These are phyloP conservation scores for Sarcophilus harrisii DNA, from an alignment of 2,797 vertebrate species.

Conservation along the genomic window DNA sequence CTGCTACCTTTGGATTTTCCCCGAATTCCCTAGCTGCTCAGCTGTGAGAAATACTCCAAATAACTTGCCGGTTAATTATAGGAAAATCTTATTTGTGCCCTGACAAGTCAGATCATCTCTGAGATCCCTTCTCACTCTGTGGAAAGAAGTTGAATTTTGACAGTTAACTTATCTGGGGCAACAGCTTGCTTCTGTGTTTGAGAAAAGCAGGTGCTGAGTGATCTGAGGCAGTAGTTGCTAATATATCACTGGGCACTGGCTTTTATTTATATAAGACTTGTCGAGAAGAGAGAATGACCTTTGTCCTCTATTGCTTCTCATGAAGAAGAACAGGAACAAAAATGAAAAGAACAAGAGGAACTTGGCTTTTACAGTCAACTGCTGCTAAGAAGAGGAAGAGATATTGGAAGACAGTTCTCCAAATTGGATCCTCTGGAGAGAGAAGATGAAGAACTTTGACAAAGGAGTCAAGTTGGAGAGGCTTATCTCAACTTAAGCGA, in stretches of 20 bases:
- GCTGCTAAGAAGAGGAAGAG: not conserved
- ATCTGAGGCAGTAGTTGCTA: not conserved
- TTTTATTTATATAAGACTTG: not conserved
- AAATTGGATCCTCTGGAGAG: not conserved
- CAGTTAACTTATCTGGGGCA: not conserved
- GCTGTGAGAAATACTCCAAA: not conserved
- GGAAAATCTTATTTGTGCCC: not conserved
- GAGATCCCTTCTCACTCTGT: not conserved
- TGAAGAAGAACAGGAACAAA: not conserved
- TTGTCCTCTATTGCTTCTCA: not conserved
- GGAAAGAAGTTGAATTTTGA: not conserved
- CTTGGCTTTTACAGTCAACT: not conserved
- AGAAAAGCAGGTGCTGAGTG: not conserved
- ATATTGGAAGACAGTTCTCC: not conserved
- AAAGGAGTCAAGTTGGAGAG: not conserved
- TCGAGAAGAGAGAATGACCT: not conserved
- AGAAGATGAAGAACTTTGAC: not conserved
- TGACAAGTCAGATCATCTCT: not conserved
- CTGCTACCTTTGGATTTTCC: not conserved
- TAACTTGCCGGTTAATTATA: not conserved
- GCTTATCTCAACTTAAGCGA: not conserved
- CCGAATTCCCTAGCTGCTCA: not conserved
- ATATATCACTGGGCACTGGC: not conserved
- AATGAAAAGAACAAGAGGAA: not conserved
- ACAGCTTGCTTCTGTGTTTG: not conserved